Evolutionary conservation across 2,113 vertebrate species (phyloP), one percentile per base, ranked within the genome.

Genomic region (Pantherophis guttatus): DNA sequence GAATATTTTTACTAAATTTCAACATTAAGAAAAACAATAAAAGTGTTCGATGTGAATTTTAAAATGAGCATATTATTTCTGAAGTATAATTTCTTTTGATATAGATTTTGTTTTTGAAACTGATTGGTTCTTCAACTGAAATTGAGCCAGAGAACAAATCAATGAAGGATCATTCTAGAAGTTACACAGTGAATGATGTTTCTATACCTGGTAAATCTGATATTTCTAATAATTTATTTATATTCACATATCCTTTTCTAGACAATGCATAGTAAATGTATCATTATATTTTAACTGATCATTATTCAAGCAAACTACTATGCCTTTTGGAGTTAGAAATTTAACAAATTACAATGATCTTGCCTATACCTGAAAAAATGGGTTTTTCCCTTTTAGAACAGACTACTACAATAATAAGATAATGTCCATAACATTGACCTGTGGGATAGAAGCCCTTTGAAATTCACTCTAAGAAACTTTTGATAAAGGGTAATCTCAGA

Each of bases 91-190:
- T 7, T 91, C 53, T 94, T 21, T 59, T 57, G 57, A 89, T 93
- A 21, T 53, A 95, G 93, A 13, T 92, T 94, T 92, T 62, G 58
- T 86, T 6, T 85, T 88, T 15, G 29, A 70, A 70, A 70, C 24
- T 26, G 8, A 95, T 52, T 55, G 21, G 17, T 26, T 15, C 13
- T 7, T 91, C 7, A 8, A 29, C n/a, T 65, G 50, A 23, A 92
- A 94, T 5, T 0, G 0, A 3, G 13, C 50, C n/a, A 19, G 7
- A 94, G 23, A 88, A 90, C 87, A 93, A 8, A 90, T 65, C 17
- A 59, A 97, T 96, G 96, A 94, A 90, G 17, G 48, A 91, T 5
- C 7, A 0, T 81, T 55, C 19, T 85, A 55, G 0, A 87, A 96
- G 59, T 88, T 44, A 93, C 0, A 26, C 3, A 5, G 89, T 93